Evolutionary conservation across 2,113 vertebrate species (phyloP), one percentile per base, ranked within the genome.

Genomic region (Pelusios castaneus): DNA sequence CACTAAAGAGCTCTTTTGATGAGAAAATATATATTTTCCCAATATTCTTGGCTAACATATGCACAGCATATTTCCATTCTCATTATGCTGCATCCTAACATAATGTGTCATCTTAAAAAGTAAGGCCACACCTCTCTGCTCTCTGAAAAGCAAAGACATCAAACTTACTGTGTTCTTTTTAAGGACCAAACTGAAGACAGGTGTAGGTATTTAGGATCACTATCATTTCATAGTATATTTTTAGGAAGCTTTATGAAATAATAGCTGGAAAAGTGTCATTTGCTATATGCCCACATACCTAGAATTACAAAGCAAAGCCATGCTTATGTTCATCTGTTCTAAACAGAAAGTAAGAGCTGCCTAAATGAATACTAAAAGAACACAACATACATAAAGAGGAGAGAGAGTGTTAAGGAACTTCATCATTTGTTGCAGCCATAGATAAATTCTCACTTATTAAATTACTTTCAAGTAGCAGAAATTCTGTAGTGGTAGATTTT

Each of bases 401-500:
- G 83, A 94, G 90, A 90, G 91, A 92, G 24, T 67, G 89, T 93
- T 54, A 82, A 91, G 77, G 92, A 87, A 79, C 31, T 77, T 94
- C 9, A 24, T 89, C 0, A 83, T 89, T 95, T 94, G 92, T 95
- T 92, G 89, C 51, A 90, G 56, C 92, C 45, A 19, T 70, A 94
- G 83, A 7, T 87, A 84, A 93, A 95, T 94, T 60, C 70, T 47
- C 29, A n/a, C 90, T 94, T 95, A 82, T 80, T 91, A 92, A 96
- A 92, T 91, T 92, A 82, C 77, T 93, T 31, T 90, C 77, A 54
- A 73, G 73, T 91, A 92, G 52, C 43, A 84, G 77, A 17, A 49
- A 93, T 95, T 94, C 92, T 3, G 1, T 91, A 92, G 93, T 96
- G 92, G 87, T 87, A 89, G 86, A 95, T 92, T 96, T 89, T 73